Evolutionary conservation across 2,113 vertebrate species (phyloP).

Genomic region (Chloropsis hardwickii): DNA sequence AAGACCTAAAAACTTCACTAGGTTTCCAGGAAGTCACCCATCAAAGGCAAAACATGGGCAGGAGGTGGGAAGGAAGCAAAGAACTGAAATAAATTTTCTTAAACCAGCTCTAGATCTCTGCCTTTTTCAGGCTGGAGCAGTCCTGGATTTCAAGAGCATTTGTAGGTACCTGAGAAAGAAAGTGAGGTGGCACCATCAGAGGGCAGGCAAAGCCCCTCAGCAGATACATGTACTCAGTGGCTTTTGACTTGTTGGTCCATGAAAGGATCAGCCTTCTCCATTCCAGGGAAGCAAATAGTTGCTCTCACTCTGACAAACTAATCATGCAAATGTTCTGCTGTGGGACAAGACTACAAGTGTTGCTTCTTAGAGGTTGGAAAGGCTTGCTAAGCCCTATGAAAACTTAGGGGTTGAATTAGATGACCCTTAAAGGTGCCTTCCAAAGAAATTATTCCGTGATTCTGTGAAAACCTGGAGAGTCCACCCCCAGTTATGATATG

Average conservation of each 20-base stretch:
- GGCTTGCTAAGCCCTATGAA: background rate
- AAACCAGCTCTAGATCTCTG: background rate
- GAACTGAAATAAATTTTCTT: background rate
- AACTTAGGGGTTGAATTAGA: background rate
- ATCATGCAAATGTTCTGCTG: background rate
- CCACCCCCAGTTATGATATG: background rate
- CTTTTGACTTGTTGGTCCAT: background rate
- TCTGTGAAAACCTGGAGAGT: background rate
- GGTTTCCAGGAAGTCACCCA: background rate
- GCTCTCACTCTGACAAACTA: background rate
- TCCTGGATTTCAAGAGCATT: background rate
- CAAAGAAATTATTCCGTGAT: background rate
- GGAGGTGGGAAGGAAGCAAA: background rate
- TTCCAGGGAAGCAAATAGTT: background rate
- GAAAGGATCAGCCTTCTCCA: background rate
- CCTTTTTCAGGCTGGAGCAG: background rate
- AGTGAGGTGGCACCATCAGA: background rate
- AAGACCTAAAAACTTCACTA: background rate
- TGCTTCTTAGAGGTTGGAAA: background rate
- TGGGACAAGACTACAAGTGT: background rate
- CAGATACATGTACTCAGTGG: background rate
- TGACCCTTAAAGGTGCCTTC: background rate
- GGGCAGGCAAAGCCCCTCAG: background rate
- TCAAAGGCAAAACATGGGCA: background rate
- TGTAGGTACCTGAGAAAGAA: background rate